These are phyloP conservation scores for Pelochelys cantorii DNA, from an alignment of 2,797 vertebrate genomes.

Conservation along the genomic window DNA sequence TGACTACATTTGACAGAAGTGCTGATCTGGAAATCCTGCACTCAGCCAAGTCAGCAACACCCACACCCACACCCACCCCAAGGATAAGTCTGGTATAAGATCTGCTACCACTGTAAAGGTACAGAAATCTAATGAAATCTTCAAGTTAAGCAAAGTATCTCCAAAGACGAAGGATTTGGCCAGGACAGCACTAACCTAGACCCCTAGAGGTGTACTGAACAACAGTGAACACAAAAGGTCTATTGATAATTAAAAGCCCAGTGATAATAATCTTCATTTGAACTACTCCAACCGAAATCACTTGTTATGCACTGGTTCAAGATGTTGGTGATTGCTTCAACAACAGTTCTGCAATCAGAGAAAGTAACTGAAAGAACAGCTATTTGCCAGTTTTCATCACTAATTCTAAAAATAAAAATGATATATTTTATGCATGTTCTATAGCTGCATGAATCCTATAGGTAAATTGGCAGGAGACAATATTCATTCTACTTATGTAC, in stretches of 20 bases:
- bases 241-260: neutral
- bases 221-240: neutral
- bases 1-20: neutral
- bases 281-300: too few relatives aligned
- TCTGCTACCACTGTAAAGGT: neutral
- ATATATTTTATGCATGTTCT: neutral
- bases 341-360: neutral
- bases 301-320: neutral
- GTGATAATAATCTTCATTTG: neutral
- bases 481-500: neutral
- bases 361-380: neutral
- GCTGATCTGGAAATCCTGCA: neutral
- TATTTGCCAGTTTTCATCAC: too few relatives aligned
- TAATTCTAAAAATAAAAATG: too few relatives aligned
- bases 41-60: neutral
- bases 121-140: neutral
- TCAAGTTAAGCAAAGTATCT: neutral
- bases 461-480: neutral
- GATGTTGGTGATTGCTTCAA: neutral
- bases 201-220: neutral
- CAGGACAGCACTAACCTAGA: neutral
- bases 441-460: slow-evolving; percentile 14
- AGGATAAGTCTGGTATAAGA: neutral
- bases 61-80: neutral
- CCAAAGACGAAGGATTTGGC: neutral